Conservation (phyloP, 1,140 invertebrate genomes). For the Thereuonema tuberculata region DNA sequence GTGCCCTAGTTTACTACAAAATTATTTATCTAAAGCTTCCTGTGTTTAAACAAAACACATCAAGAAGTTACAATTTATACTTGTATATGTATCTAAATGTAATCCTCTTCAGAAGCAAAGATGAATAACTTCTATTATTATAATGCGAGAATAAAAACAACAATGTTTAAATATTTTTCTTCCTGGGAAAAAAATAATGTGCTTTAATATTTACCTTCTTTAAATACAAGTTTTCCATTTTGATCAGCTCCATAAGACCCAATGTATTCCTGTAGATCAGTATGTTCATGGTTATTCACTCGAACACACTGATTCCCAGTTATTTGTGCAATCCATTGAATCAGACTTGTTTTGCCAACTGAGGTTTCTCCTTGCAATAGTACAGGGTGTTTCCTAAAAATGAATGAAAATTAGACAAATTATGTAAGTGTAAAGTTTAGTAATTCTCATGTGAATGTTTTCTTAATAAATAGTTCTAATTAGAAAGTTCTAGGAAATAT, state of each 20-base stretch:
- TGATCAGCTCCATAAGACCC: constrained; percentile 77
- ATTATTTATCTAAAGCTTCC: no score
- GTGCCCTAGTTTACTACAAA: no score
- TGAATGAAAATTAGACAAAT: constrained; percentile 2
- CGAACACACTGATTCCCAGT: constrained; percentile 89
- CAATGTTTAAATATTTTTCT: no score
- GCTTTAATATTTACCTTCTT: constrained; percentile 54
- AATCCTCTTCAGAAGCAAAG: no score
- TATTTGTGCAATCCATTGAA: constrained; percentile 76
- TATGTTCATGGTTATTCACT: constrained; percentile 99
- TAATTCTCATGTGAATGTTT: no score
- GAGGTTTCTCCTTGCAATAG: constrained; percentile 90
- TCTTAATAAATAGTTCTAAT: no score
- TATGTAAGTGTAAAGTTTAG: no score
- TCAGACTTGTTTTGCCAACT: constrained; percentile 97
- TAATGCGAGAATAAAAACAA: no score
- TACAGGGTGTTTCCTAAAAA: constrained; percentile 54
- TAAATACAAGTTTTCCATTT: constrained; percentile 77
- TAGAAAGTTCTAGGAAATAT: background rate
- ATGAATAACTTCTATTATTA: no score
- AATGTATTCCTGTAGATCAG: constrained; percentile 94
- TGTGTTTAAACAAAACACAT: no score
- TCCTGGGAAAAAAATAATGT: constrained; percentile 82
- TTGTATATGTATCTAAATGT: no score
- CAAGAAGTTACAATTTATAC: no score